These are phyloP conservation scores for Capitella teleta DNA, from an alignment of 1,140 invertebrate species.

Conservation along the genomic window DNA sequence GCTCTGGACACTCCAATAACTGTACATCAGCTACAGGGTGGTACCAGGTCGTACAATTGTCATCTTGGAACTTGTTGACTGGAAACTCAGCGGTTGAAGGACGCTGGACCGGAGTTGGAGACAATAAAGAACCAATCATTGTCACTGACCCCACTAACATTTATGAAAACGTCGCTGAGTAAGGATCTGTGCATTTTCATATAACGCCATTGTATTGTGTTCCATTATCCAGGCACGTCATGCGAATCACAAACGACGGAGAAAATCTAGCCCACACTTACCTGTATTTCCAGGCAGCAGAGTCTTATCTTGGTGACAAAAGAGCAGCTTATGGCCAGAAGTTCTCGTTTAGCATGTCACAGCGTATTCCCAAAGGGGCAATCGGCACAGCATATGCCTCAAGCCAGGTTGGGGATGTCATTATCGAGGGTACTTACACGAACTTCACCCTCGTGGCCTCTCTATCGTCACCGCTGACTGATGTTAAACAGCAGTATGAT, in stretches of 20 bases:
- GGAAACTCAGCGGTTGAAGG: constrained; percentile 18
- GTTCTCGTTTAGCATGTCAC: neutral
- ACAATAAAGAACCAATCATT: neutral
- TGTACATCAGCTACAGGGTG: constrained; percentile 74
- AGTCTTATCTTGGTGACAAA: constrained; percentile 10
- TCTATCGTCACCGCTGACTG: neutral
- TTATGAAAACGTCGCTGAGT: neutral
- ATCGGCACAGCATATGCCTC: neutral
- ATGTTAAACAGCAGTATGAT: neutral
- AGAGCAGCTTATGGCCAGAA: constrained; percentile 9
- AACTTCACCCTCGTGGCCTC: constrained; percentile 1
- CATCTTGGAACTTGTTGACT: constrained; percentile 15
- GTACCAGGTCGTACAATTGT: constrained; percentile 43
- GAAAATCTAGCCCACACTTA: neutral
- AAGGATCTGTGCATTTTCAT: neutral
- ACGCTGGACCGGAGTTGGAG: neutral
- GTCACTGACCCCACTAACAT: neutral
- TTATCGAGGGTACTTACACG: constrained; percentile 2
- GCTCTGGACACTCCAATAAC: constrained; percentile 84
- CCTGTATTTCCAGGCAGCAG: constrained; percentile 4
- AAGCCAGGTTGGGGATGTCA: constrained; percentile 8
- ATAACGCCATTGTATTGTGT: neutral
- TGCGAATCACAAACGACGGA: constrained; percentile 4
- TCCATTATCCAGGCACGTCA: constrained; percentile 3
- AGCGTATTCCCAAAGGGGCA: neutral